Evolutionary conservation across 2,888 invertebrate species (phyloP), one percentile per base, ranked within the genome.

Genomic region (Coleophora deauratella): DNA sequence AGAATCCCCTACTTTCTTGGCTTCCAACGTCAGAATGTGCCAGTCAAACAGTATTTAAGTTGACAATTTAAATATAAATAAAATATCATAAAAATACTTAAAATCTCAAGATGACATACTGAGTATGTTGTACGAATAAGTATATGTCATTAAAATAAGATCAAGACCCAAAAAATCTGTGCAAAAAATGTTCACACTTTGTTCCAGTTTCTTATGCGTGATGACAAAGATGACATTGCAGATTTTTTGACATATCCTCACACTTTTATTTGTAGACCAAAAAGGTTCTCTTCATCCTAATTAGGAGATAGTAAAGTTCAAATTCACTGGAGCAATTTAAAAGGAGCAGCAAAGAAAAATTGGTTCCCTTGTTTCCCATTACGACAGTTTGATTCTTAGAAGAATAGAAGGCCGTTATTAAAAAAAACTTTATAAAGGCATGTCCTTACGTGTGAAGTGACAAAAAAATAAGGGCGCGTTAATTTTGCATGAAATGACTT

Each of bases 401-500:
- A 52, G 53, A 59, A 54, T 57, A 49, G 57, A 59, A 52, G 53
- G 58, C 64, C 62, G 66, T 66, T 65, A 61, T 58, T 53, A 62
- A 51, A 70, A 71, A 72, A 72, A 70, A 57, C 33, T 34, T 46
- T 53, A 62, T 55, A 61, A 66, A 53, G 62, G 55, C 54, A 50
- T 48, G 60, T 66, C 65, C 64, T 65, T 61, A 59, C 58, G 62
- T 58, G 53, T 57, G 34, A 46, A 52, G 50, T 59, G 66, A 66
- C 65, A 66, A 70, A 72, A 72, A 72, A 71, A 47, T 62, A 64
- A 50, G 44, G 59, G 69, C 62, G 59, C 57, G 60, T 72, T 76
- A 78, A 79, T 75, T 76, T 79, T 66, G 79, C 79, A 74, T 79
- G 79, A 78, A 78, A 78, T 79, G 64, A 77, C 72, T 75, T 72